Evolutionary conservation across 2,888 invertebrate species (phyloP).

Genomic region (Drosophila leonis): DNA sequence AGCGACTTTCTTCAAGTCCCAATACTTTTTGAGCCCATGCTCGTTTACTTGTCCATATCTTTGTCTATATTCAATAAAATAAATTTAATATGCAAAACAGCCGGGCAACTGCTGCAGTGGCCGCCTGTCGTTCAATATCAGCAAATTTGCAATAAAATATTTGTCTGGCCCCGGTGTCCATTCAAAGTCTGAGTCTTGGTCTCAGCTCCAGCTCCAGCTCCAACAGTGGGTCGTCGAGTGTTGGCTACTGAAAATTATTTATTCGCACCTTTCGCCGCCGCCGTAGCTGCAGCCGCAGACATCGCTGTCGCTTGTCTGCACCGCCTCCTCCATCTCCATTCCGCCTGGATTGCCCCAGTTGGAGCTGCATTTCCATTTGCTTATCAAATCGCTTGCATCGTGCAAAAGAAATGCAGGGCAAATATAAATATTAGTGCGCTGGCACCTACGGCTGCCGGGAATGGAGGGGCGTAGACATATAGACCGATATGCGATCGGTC

Average conservation of each 20-base stretch:
- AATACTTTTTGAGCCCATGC: constrained; percentile 39
- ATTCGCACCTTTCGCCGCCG: constrained; percentile 77
- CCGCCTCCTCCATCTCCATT: background rate
- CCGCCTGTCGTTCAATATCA: constrained; percentile 76
- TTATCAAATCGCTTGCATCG: constrained; percentile 74
- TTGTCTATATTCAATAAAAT: constrained; percentile 75
- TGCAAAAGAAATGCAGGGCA: constrained; percentile 75
- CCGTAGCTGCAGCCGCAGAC: constrained; percentile 28
- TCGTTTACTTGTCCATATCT: constrained; percentile 64
- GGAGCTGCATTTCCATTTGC: constrained; percentile 67
- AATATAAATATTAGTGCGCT: constrained; percentile 72
- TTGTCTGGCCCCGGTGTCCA: constrained; percentile 65
- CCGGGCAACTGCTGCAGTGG: constrained; percentile 56
- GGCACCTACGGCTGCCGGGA: constrained; percentile 35
- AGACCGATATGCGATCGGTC: constrained; percentile 51
- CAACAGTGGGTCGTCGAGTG: constrained; percentile 48
- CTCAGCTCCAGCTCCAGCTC: constrained; percentile 19
- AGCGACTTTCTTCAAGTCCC: background rate
- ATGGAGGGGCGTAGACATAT: constrained; percentile 27
- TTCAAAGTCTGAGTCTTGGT: constrained; percentile 9
- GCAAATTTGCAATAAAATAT: constrained; percentile 81
- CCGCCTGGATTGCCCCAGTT: constrained; percentile 9
- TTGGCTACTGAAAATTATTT: constrained; percentile 75
- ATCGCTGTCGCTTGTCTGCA: constrained; percentile 11
- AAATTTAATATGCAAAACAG: constrained; percentile 79